Percentiles rank a stretch among this genome's conserved stretches.
These are phyloP conservation scores for Mycteria americana DNA, from an alignment of 2,797 vertebrate genomes.

Conservation along the genomic window DNA sequence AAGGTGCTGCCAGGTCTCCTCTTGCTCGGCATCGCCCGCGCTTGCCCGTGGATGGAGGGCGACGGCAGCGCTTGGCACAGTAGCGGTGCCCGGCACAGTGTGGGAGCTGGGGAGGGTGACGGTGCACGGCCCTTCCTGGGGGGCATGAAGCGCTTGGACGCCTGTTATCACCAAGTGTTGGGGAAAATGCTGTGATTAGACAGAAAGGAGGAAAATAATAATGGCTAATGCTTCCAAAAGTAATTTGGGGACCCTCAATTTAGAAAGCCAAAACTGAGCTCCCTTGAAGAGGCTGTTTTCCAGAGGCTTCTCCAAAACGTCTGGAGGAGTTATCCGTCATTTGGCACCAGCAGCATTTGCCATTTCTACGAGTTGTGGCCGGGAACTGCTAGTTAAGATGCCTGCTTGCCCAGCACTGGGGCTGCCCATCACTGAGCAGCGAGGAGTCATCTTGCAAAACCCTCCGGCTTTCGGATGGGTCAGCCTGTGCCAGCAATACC, in stretches of 20 bases:
- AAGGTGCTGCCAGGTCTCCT: not conserved
- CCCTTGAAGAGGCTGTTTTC: constrained; percentile 19
- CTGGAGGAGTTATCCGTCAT: not conserved
- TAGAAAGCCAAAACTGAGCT: constrained; percentile 34
- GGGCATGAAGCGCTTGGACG: rapidly evolving
- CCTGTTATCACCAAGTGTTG: not conserved
- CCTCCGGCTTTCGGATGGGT: rapidly evolving
- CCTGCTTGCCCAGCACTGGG: not conserved
- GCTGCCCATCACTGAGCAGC: rapidly evolving
- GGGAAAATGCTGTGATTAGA: not conserved
- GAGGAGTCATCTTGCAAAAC: not conserved
- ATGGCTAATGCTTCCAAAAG: constrained; percentile 20
- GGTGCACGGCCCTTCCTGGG: rapidly evolving
- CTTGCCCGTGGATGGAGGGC: not conserved
- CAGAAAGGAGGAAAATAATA: constrained; percentile 7
- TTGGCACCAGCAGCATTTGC: not conserved
- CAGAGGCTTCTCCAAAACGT: constrained; percentile 30
- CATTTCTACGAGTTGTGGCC: not conserved
- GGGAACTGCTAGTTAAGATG: not conserved
- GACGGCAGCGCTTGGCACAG: rapidly evolving
- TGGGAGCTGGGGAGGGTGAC: not conserved
- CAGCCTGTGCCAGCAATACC: not conserved
- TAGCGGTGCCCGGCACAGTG: rapidly evolving
- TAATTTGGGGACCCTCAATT: not conserved
- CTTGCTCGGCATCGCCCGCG: rapidly evolving